Base-by-base conservation (phyloP, 2,888 invertebrate genomes). In the Monoplex corrugatus region DNA sequence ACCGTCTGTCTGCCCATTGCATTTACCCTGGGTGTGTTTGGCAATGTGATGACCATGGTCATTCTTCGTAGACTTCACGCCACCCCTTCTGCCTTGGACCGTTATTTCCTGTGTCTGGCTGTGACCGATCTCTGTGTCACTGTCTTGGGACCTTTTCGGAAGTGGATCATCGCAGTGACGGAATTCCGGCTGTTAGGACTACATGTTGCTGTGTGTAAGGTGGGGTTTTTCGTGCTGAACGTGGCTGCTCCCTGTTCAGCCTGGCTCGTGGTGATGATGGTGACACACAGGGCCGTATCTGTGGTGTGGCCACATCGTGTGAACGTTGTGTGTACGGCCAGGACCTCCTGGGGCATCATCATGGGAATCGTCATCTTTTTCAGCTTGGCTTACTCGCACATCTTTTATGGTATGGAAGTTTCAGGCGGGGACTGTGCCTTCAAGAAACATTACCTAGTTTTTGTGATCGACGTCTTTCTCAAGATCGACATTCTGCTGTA, bases 291-390 rank as follows among this genome's bases (percentile, higher is more conserved):
- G n/a, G 57, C 57, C 35, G 35, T 50, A 19, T 45, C 57, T 35
- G 85, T 50, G 50, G 75, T 75, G 38, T 85, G 85, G 85, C 85
- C 38, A 3, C 40, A 40, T 40, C 68, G 68, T 19, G 86, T 72
- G 45, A 8, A 28, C 2, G 1, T 43, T n/a, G 23, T 68, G 40
- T 44, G 44, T n/a, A 40, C 68, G 8, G 28, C 68, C n/a, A 63
- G 16, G 23, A 40, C 6, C n/a, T 16, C n/a, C 2, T 32, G 75
- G 38, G 35, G 35, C 75, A 13, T 35, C 28, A 38, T 75, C 13
- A 1, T 8, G 13, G 10, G 1, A 6, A 38, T 75, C 38, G 75
- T 75, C 35, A 35, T 75, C 38, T 10, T 75, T 19, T 32, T 75
- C 10, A 16, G 75, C 38, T 38, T 35, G 35, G 75, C 19, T 35